These are phyloP conservation scores for Drosophila oshimai DNA, from an alignment of 1,140 invertebrate species.

Conservation along the genomic window DNA sequence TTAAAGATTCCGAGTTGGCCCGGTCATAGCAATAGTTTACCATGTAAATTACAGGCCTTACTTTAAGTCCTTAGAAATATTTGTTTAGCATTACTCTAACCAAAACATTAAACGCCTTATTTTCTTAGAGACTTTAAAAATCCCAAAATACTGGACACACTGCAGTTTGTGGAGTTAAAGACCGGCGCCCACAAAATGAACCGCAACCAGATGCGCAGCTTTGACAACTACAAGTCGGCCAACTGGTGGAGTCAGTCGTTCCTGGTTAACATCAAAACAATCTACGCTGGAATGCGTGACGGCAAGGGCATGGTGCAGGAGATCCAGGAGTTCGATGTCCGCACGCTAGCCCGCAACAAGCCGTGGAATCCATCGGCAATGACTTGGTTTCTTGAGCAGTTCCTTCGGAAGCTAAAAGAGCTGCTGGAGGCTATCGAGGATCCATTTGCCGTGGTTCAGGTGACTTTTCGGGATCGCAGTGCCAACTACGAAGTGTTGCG, in stretches of 20 bases:
- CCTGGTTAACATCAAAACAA: conserved; percentile 85
- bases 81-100: too few species aligned
- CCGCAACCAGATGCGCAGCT: conserved; percentile 84
- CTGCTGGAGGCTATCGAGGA: conserved; percentile 37
- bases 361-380: conserved; percentile 49
- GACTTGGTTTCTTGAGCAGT: conserved; percentile 23
- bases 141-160: conserved; percentile 37
- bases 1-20: too few species aligned
- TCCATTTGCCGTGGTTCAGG: conserved; percentile 14
- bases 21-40: too few species aligned
- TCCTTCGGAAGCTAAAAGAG: conserved; percentile 17
- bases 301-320: conserved; percentile 83
- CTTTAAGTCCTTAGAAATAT: too few species aligned
- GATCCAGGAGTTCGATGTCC: conserved; percentile 15
- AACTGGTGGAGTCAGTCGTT: conserved; percentile 90
- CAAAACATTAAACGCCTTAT: background rate
- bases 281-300: conserved; percentile 87
- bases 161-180: conserved; percentile 83
- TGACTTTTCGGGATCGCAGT: conserved; percentile 2
- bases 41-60: too few species aligned
- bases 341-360: conserved; percentile 26
- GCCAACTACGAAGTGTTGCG: conserved; percentile 9
- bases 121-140: conserved; percentile 32
- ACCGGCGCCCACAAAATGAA: conserved; percentile 86
- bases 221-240: conserved; percentile 82